These are phyloP conservation scores for Hystrix brachyura DNA, from an alignment of 2,113 vertebrate genomes.

Conservation along the genomic window DNA sequence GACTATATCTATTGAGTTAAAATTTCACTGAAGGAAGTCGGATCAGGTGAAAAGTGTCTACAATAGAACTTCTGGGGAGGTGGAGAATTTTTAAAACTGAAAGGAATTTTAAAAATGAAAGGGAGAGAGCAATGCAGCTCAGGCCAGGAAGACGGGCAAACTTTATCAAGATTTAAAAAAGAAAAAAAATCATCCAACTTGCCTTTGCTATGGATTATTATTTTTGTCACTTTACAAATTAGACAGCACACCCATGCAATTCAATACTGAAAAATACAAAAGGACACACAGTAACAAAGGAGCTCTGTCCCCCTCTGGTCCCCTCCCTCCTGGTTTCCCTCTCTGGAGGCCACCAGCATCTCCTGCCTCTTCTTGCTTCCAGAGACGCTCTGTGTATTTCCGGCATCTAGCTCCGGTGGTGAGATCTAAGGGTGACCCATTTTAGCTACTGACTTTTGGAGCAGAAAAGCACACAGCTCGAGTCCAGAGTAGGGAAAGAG, in stretches of 20 bases:
- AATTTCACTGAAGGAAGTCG: background rate
- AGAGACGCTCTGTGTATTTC: background rate
- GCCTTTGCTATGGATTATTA: background rate
- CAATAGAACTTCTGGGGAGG: background rate
- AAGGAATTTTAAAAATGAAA: background rate
- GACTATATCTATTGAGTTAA: background rate
- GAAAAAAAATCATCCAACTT: background rate
- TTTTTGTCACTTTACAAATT: conserved; percentile 42
- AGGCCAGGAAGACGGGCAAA: background rate
- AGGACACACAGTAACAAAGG: background rate
- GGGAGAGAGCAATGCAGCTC: background rate
- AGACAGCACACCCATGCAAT: background rate
- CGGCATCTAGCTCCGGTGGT: background rate
- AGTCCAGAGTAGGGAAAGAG: background rate
- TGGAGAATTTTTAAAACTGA: background rate
- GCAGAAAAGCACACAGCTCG: background rate
- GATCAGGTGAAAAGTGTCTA: background rate
- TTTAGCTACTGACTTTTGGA: background rate
- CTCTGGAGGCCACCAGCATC: background rate
- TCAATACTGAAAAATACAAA: background rate
- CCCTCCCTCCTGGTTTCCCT: background rate
- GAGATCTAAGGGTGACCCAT: conserved; percentile 43
- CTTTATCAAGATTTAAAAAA: background rate
- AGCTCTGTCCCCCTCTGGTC: background rate
- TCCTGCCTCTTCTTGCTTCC: background rate